Evolutionary conservation across 2,797 vertebrate species (phyloP).

Genomic region (Squalus acanthias): DNA sequence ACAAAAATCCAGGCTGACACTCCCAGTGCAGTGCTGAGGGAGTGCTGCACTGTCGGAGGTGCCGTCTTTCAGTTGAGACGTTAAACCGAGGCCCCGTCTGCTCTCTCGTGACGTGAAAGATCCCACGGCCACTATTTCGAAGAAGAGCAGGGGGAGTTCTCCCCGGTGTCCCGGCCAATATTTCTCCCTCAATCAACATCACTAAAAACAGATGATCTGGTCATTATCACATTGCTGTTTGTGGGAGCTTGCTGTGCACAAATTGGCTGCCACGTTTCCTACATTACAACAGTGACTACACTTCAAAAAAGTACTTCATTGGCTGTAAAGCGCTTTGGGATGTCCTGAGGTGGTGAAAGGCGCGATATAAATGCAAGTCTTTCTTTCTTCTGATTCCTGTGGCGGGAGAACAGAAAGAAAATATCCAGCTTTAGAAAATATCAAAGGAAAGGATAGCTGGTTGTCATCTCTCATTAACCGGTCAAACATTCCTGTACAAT

Average conservation of each 20-base stretch:
- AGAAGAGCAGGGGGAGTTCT: not conserved
- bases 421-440: not conserved
- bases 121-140: not conserved
- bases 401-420: not conserved
- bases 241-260: too few relatives aligned
- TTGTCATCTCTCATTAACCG: not conserved
- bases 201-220: not conserved
- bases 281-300: not conserved
- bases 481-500: not conserved
- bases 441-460: not conserved
- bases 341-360: not conserved
- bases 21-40: not conserved
- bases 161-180: not conserved
- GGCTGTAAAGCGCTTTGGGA: not conserved
- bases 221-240: too few relatives aligned
- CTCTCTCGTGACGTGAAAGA: not conserved
- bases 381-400: not conserved
- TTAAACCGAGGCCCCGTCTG: not conserved
- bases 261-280: not conserved
- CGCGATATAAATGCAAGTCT: not conserved
- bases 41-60: not conserved
- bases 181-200: not conserved
- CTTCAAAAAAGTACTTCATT: not conserved
- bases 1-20: not conserved
- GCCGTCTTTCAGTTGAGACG: not conserved